Conservation (phyloP, 2,888 invertebrate species). For the Morpho achilles region DNA sequence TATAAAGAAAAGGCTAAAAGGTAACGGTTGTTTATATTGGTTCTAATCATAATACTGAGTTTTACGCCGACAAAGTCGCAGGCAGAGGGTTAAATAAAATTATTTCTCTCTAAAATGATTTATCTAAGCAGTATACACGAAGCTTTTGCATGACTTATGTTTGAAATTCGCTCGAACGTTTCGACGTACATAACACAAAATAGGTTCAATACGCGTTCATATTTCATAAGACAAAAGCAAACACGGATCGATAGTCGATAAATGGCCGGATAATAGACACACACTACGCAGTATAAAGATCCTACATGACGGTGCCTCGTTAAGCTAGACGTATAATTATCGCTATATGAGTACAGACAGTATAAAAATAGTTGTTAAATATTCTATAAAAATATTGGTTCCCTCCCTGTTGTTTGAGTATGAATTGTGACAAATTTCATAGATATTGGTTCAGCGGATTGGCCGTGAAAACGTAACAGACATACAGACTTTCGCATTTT, state of each 20-base stretch:
- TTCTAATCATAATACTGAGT: too few species aligned
- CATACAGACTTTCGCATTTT: too few species aligned
- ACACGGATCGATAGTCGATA: constrained; percentile 21
- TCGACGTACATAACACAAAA: constrained; percentile 9
- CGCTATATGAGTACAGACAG: constrained; percentile 6
- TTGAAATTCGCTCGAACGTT: constrained; percentile 3
- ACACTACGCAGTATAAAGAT: constrained; percentile 12
- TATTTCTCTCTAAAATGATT: not conserved
- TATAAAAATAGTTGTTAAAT: not conserved
- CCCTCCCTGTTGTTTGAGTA: too few species aligned
- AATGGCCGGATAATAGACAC: constrained; percentile 19
- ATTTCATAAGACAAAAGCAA: constrained; percentile 25
- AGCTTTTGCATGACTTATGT: constrained; percentile 9
- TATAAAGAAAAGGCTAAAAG: too few species aligned
- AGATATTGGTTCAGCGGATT: too few species aligned
- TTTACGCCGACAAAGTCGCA: too few species aligned
- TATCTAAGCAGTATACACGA: not conserved
- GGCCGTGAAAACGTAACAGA: too few species aligned
- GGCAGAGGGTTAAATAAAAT: too few species aligned
- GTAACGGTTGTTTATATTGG: too few species aligned
- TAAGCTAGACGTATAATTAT: constrained; percentile 14
- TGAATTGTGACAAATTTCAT: too few species aligned
- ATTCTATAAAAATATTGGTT: not conserved
- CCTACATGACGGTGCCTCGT: constrained; percentile 8
- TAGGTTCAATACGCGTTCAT: constrained; percentile 14